phyloP scores from a whole-genome alignment of 2,797 vertebrate species.

The Manis pentadactyla region DNA sequence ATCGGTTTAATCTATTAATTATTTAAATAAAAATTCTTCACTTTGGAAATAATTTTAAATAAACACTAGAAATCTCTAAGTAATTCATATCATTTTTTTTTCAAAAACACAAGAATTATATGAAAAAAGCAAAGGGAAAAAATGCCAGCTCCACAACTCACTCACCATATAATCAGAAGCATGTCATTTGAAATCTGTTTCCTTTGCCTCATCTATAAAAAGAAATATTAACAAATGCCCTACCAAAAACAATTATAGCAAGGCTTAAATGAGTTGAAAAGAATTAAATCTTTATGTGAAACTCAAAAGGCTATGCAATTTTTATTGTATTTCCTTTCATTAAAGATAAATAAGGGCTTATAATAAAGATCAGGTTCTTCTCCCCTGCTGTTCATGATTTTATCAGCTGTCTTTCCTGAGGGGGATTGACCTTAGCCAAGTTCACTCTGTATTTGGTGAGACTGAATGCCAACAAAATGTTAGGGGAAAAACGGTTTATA shows the following conservation, averaged over 20 bases:
- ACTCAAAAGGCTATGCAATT: background rate
- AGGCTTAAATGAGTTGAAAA: background rate
- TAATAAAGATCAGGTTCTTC: background rate
- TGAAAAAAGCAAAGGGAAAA: background rate
- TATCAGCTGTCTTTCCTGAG: background rate
- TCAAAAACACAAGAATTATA: background rate
- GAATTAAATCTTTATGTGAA: background rate
- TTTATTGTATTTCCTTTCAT: slow-evolving; percentile 3
- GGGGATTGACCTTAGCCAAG: too few species aligned
- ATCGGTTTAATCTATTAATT: background rate
- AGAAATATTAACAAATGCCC: background rate
- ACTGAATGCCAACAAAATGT: too few species aligned
- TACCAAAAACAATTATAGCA: background rate
- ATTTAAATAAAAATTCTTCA: background rate
- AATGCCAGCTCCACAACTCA: background rate
- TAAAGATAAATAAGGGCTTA: background rate
- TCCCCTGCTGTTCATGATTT: background rate
- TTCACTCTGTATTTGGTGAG: too few species aligned
- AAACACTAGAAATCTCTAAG: background rate
- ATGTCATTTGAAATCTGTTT: background rate
- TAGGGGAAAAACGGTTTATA: too few species aligned
- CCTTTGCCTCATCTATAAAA: background rate
- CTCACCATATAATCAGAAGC: background rate
- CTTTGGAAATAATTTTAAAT: background rate
- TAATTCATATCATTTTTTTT: background rate